Percentiles rank a stretch among this genome's conserved stretches.
phyloP scores from a whole-genome alignment of 2,888 invertebrate genomes.

The Orchestes rusci region DNA sequence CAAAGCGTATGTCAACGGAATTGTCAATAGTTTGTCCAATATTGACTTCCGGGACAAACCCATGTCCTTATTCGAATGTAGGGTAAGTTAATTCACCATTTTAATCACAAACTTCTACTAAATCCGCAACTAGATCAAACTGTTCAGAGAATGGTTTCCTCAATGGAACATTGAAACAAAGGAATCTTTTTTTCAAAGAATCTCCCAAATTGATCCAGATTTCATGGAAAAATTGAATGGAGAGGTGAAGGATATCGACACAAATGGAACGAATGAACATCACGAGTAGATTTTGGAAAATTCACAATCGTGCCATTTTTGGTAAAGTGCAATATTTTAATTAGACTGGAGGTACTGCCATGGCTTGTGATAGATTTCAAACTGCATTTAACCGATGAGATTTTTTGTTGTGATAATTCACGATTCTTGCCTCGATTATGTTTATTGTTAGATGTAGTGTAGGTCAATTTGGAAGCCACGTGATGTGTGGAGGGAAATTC shows the following conservation, averaged over 20 bases:
- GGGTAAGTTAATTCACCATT: conserved; percentile 48
- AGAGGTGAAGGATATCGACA: too few relatives aligned
- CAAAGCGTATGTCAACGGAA: conserved; percentile 62
- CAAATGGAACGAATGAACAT: neutral
- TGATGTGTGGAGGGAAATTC: too few relatives aligned
- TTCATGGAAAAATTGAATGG: conserved; percentile 65
- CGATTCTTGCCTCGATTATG: too few relatives aligned
- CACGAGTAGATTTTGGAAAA: too few relatives aligned
- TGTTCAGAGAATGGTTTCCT: conserved; percentile 78
- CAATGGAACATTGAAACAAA: conserved; percentile 71
- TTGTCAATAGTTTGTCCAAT: conserved; percentile 60
- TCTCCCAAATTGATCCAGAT: conserved; percentile 63
- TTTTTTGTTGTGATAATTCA: too few relatives aligned
- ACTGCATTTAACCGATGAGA: too few relatives aligned
- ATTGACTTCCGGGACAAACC: conserved; percentile 67
- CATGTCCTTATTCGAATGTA: conserved; percentile 74
- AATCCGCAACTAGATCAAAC: conserved; percentile 53
- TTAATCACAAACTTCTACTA: neutral
- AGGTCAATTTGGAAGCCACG: too few relatives aligned
- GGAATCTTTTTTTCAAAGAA: conserved; percentile 59
- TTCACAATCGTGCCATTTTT: too few relatives aligned
- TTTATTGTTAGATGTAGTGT: too few relatives aligned
- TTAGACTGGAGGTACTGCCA: too few relatives aligned
- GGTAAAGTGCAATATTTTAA: too few relatives aligned
- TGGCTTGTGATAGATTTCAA: too few relatives aligned